Evolutionary conservation across 2,888 invertebrate species (phyloP).

Genomic region (Smittia aterrima): DNA sequence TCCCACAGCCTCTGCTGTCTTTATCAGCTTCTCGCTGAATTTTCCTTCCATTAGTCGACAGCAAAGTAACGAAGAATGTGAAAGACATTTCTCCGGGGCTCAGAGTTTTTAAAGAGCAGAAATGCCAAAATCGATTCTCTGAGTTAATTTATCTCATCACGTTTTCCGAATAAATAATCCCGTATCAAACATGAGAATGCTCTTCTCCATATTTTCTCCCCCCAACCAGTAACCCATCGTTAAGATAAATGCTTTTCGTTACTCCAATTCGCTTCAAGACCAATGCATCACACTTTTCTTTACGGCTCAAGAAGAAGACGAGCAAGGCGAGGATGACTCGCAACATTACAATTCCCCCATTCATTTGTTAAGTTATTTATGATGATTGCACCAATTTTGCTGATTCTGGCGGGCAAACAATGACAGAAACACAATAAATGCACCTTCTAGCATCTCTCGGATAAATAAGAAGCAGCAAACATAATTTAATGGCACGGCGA

Average conservation of each 20-base stretch:
- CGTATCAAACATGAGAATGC: not conserved
- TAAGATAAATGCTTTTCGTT: not conserved
- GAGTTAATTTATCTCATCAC: slow-evolving; percentile 29
- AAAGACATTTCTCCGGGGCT: too few species aligned
- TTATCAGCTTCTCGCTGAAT: too few species aligned
- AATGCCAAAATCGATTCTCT: not conserved
- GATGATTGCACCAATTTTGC: not conserved
- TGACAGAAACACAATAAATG: slow-evolving; percentile 12
- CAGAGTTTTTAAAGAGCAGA: too few species aligned
- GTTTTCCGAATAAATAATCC: slow-evolving; percentile 31
- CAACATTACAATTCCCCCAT: not conserved
- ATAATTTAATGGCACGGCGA: not conserved
- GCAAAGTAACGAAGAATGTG: too few species aligned
- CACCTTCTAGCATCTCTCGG: not conserved
- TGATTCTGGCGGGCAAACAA: not conserved
- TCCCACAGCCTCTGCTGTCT: too few species aligned
- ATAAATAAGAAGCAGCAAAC: not conserved
- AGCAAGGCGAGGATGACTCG: not conserved
- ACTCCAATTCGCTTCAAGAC: not conserved
- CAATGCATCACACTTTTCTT: not conserved
- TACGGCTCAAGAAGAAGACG: too few species aligned
- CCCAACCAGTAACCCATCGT: not conserved
- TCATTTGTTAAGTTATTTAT: slow-evolving; percentile 1
- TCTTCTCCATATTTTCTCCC: not conserved
- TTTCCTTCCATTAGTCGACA: too few species aligned